Conservation (phyloP, 2,113 vertebrate species). For the Empidonax traillii region DNA sequence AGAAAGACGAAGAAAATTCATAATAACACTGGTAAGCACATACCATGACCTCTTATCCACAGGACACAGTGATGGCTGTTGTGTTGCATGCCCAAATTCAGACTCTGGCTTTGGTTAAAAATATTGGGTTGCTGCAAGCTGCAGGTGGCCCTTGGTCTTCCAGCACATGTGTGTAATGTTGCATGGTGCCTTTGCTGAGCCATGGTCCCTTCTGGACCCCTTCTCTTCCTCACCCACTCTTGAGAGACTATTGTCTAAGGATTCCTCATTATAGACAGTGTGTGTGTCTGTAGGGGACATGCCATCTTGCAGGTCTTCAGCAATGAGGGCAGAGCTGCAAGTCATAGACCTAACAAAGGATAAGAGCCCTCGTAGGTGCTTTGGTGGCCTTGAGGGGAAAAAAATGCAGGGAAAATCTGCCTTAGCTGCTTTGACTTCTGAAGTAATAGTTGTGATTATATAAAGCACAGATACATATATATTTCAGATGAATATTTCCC, state of each 20-base stretch:
- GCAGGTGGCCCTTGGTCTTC: background rate
- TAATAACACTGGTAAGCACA: background rate
- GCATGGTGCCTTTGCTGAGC: background rate
- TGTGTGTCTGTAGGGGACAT: background rate
- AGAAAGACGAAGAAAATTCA: background rate
- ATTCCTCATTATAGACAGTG: background rate
- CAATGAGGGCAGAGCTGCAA: background rate
- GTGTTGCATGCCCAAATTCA: background rate
- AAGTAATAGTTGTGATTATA: background rate
- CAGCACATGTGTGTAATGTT: accelerated
- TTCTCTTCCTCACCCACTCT: background rate
- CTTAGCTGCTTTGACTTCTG: background rate
- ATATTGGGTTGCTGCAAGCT: background rate
- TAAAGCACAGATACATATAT: background rate
- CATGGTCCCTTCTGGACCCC: background rate
- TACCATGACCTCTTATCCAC: background rate
- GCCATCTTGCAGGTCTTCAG: no score
- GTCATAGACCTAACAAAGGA: background rate
- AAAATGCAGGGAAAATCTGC: background rate
- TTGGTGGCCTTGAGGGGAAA: background rate
- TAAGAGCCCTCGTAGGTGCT: background rate
- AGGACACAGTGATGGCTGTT: background rate
- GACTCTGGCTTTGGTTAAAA: background rate
- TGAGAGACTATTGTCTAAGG: background rate
- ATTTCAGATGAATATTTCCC: background rate